These are phyloP conservation scores for Hydropsyche tenuis DNA, from an alignment of 1,140 invertebrate species.

Conservation along the genomic window DNA sequence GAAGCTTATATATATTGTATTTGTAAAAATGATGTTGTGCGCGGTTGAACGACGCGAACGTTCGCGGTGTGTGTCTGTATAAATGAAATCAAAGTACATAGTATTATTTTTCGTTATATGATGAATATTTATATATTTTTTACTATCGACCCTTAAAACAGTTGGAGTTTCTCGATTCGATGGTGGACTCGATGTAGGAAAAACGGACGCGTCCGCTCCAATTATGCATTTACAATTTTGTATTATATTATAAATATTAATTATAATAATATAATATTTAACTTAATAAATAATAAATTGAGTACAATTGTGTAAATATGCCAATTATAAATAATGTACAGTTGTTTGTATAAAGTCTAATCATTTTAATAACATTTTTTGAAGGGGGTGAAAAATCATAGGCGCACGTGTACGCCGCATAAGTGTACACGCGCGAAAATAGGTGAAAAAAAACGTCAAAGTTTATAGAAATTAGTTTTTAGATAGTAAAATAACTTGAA, in stretches of 20 bases:
- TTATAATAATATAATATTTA: slow-evolving; percentile 26
- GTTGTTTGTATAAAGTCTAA: slow-evolving; percentile 35
- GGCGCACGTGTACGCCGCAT: background rate
- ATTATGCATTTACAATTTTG: slow-evolving; percentile 29
- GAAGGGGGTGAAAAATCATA: background rate
- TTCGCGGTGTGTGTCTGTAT: background rate
- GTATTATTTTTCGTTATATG: slow-evolving; percentile 16
- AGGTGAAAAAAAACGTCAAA: background rate
- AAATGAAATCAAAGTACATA: background rate
- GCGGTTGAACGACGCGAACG: too few species aligned
- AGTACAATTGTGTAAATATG: slow-evolving; percentile 31
- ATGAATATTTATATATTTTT: slow-evolving; percentile 1
- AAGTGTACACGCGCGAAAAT: background rate
- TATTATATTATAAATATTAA: slow-evolving; percentile 28
- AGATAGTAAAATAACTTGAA: slow-evolving; percentile 35
- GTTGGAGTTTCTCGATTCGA: too few species aligned
- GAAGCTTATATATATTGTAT: background rate
- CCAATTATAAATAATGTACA: slow-evolving; percentile 37
- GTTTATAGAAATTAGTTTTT: slow-evolving; percentile 15
- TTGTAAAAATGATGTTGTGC: too few species aligned
- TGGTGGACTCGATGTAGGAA: too few species aligned
- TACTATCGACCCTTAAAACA: too few species aligned
- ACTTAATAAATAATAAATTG: slow-evolving; percentile 24
- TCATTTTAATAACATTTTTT: slow-evolving; percentile 13
- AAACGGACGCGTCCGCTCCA: background rate